A percentile compares a stretch with the other conserved stretches of the same genome.
Evolutionary conservation across 2,113 vertebrate genomes (phyloP).

Genomic region (Xerus inauris): DNA sequence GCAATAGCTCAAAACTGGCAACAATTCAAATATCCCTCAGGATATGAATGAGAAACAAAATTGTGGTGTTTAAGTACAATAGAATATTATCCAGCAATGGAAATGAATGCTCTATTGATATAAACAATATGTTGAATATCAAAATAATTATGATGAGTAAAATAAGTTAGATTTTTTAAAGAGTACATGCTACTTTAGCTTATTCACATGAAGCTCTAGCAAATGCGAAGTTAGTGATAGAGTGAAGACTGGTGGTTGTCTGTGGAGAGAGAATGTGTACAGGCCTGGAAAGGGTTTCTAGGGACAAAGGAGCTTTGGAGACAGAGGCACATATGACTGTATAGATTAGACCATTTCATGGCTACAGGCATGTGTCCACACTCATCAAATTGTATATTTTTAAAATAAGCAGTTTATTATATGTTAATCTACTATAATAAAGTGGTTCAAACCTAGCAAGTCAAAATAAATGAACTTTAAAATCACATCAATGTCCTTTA

Average conservation of each 20-base stretch:
- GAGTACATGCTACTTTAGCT: neutral
- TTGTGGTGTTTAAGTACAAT: neutral
- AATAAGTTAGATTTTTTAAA: neutral
- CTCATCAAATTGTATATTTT: neutral
- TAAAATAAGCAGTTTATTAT: neutral
- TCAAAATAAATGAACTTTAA: neutral
- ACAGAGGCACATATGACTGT: neutral
- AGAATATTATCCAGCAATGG: neutral
- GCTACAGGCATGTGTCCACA: too few species aligned
- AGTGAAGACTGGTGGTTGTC: neutral
- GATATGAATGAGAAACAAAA: neutral
- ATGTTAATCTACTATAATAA: neutral
- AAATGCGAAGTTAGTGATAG: too few species aligned
- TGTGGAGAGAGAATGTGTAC: neutral
- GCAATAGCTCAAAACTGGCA: neutral
- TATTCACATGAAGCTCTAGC: too few species aligned
- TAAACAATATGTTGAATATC: neutral
- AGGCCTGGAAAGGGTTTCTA: neutral
- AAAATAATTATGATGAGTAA: neutral
- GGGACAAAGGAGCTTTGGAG: too few species aligned
- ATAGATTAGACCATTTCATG: neutral
- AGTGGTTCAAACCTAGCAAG: neutral
- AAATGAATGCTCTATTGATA: neutral
- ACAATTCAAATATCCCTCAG: neutral
- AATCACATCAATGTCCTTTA: neutral